phyloP scores from a whole-genome alignment of 64 coral and sea anemone genomes.

The Pocillopora damicornis region DNA sequence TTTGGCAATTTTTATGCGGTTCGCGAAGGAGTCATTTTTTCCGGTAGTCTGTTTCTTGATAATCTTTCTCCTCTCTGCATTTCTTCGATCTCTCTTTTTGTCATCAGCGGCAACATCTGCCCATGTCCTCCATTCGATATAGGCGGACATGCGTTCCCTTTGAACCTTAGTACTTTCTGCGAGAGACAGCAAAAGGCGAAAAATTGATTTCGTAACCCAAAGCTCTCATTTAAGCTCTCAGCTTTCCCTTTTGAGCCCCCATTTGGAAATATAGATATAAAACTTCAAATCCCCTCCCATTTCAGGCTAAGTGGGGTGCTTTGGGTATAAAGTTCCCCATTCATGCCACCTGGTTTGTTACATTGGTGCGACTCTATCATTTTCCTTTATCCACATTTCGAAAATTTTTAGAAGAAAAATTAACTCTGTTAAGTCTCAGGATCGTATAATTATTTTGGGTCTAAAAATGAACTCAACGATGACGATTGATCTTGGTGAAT shows the following conservation, averaged over 20 bases:
- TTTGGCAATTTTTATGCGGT: neutral
- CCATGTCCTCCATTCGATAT: neutral
- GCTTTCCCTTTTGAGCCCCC: too few relatives aligned
- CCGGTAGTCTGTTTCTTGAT: neutral
- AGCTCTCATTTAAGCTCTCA: neutral
- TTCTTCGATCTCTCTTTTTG: neutral
- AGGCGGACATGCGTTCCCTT: neutral
- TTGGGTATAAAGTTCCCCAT: too few relatives aligned
- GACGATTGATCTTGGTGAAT: neutral
- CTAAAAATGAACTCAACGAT: neutral
- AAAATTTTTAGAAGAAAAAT: too few relatives aligned
- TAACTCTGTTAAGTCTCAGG: too few relatives aligned
- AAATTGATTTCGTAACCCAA: neutral
- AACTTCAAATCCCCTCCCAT: too few relatives aligned
- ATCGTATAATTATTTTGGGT: too few relatives aligned
- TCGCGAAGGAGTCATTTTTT: neutral
- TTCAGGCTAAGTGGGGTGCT: too few relatives aligned
- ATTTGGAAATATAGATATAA: too few relatives aligned
- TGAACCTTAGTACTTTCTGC: neutral
- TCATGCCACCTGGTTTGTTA: too few relatives aligned
- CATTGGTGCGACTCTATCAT: too few relatives aligned
- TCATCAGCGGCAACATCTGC: neutral
- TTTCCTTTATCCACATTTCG: too few relatives aligned
- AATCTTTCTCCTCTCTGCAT: conserved; percentile 26
- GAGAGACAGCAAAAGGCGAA: neutral